phyloP scores from a whole-genome alignment of 1,140 invertebrate species.

The Hypsibius dujardini region DNA sequence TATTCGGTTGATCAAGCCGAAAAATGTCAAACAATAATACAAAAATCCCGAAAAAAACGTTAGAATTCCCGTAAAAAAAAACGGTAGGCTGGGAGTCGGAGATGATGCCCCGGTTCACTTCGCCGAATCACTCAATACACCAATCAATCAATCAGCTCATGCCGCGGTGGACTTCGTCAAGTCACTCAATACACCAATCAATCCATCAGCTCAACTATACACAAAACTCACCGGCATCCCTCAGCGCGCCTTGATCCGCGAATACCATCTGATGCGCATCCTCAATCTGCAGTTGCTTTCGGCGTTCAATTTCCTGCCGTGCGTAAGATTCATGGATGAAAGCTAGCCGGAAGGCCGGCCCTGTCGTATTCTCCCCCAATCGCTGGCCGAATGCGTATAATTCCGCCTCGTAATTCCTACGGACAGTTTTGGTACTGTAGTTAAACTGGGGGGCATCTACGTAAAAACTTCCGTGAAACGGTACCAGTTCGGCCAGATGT shows the following conservation, averaged over 20 bases:
- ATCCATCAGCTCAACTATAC: background rate
- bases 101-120: background rate
- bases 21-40: background rate
- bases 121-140: background rate
- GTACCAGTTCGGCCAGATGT: conserved; percentile 2
- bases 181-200: background rate
- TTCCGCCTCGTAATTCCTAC: conserved; percentile 66
- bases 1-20: too few species aligned
- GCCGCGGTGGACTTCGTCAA: background rate
- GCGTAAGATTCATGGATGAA: conserved; percentile 63
- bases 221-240: background rate
- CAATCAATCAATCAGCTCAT: background rate
- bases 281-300: conserved; percentile 47
- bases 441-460: background rate
- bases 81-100: background rate
- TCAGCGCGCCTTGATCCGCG: background rate
- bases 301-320: conserved; percentile 46
- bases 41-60: background rate
- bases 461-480: background rate
- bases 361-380: conserved; percentile 62
- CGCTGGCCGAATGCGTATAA: conserved; percentile 67
- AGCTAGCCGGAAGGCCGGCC: conserved; percentile 47
- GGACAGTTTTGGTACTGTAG: background rate
- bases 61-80: background rate
- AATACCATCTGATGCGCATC: background rate